Evolutionary conservation across 64 coral and sea anemone species (phyloP).

Genomic region (Pocillopora damicornis): DNA sequence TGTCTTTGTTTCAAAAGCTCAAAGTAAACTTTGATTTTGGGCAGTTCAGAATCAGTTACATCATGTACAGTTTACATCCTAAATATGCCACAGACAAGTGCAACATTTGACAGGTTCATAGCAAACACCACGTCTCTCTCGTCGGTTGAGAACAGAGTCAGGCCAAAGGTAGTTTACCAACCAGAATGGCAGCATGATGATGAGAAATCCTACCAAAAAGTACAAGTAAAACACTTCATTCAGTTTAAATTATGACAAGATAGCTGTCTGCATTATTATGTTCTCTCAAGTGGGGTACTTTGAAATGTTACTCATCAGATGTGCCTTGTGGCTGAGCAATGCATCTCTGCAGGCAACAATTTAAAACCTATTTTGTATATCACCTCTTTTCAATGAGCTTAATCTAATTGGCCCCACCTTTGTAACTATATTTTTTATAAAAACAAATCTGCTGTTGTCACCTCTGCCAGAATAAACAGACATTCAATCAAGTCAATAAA

Average conservation of each 20-base stretch:
- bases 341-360: not conserved
- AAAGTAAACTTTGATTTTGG: not conserved
- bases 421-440: too few species aligned
- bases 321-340: too few species aligned
- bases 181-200: conserved; percentile 96
- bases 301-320: too few species aligned
- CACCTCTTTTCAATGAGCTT: too few species aligned
- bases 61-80: not conserved
- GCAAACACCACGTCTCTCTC: conserved; percentile 82
- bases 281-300: too few species aligned
- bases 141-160: conserved; percentile 88
- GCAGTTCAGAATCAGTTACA: not conserved
- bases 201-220: conserved; percentile 65
- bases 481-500: too few species aligned
- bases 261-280: too few species aligned
- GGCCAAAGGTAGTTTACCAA: conserved; percentile 95
- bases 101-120: conserved; percentile 98
- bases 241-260: not conserved
- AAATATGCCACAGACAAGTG: conserved; percentile 98
- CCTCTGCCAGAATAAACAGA: too few species aligned
- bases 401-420: too few species aligned
- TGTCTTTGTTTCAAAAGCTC: not conserved
- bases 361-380: not conserved
- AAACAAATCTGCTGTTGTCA: too few species aligned
- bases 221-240: not conserved